Evolutionary conservation across 1,140 invertebrate genomes (phyloP), one percentile per base, ranked within the genome.

Genomic region (Onthophagus taurus): DNA sequence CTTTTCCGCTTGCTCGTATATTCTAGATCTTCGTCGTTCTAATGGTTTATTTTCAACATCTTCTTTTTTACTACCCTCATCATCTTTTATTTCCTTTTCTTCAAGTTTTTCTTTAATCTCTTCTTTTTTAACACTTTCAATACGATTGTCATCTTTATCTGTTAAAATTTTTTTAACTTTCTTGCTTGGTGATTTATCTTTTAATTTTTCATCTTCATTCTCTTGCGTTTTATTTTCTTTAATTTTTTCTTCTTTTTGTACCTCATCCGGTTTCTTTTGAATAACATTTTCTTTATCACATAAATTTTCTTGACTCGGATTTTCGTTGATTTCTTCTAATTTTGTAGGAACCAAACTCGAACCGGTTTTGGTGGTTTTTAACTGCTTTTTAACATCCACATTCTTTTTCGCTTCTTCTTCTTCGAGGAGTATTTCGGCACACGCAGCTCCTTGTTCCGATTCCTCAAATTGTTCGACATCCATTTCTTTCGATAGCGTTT

Each of bases 1-100:
- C 58, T 82, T 81, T 56, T 81, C 78, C 0, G 80, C 78, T 3
- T 78, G 75, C 55, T 82, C 80, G 43, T 82, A 78, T 35, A 82
- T 80, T 46, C 78, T 76, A 0, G 80, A 82, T 30, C 74, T 70
- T 43, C 80, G 67, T 39, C 78, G 68, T 45, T 76, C 72, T 12
- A 64, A 54, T 2, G 61, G 61, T 46, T 68, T 69, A 52, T 23
- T 35, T 64, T 56, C 48, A 5, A 58, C 44, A 16, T 54, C 46
- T 23, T 59, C 50, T 17, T 52, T 54, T 46, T 41, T 41, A 9
- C 29, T 41, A 12, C 29, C 38, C 2, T 66, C 7, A 51, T 29
- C 11, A 50, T 52, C 36, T 38, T 31, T 17, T 16, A 17, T 19
- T 41, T 26, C 5, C 17, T 41, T 21, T 29, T 41, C 19, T 14